Percentiles rank a stretch among this genome's conserved stretches.
Evolutionary conservation across 2,888 invertebrate species (phyloP).

Genomic region (Endomychus coccineus): DNA sequence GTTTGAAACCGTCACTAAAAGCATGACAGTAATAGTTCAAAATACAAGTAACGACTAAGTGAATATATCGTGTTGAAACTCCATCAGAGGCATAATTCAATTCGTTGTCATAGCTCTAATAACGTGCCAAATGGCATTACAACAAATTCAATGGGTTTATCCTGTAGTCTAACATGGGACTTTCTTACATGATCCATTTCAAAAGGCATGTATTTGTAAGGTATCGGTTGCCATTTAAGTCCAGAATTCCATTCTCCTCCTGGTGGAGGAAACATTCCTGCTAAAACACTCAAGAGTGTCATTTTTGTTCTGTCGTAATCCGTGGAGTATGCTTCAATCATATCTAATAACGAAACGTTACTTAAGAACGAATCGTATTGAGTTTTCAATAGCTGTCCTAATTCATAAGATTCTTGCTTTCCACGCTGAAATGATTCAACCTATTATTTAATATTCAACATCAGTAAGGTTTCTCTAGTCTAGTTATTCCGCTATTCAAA

Average conservation of each 20-base stretch:
- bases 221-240: constrained; percentile 56
- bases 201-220: constrained; percentile 32
- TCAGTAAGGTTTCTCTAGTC: no score
- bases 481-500: no score
- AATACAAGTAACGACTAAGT: no score
- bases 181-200: not conserved
- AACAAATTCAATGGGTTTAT: no score
- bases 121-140: no score
- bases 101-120: no score
- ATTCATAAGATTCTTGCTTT: constrained; percentile 38
- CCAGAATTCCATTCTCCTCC: constrained; percentile 46
- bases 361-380: constrained; percentile 42
- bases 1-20: no score
- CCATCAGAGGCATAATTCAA: no score
- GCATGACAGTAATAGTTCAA: no score
- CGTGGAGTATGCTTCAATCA: constrained; percentile 53
- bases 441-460: no score
- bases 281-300: constrained; percentile 60
- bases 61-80: no score
- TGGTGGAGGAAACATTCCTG: constrained; percentile 60
- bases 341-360: constrained; percentile 36
- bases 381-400: constrained; percentile 40
- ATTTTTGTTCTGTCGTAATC: constrained; percentile 67
- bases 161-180: no score
- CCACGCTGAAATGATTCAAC: constrained; percentile 43